phyloP scores from a whole-genome alignment of 2,888 invertebrate species.

The Stenolophus ochropezus region DNA sequence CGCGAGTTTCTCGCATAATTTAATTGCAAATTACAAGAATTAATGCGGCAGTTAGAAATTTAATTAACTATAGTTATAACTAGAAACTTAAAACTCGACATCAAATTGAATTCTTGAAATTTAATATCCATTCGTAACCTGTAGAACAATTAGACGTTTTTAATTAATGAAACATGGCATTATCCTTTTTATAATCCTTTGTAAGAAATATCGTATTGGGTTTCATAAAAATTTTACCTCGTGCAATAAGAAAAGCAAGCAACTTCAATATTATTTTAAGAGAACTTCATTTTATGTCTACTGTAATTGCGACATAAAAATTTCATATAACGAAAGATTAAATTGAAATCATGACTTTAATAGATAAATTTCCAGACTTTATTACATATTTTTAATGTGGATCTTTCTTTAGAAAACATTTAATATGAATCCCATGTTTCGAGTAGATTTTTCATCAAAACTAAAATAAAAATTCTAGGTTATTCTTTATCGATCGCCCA shows the following conservation, averaged over 20 bases:
- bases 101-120: background rate
- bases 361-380: background rate
- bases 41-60: slow-evolving; percentile 27
- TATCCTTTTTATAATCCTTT: background rate
- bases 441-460: too few species aligned
- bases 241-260: background rate
- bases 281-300: background rate
- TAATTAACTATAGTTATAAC: slow-evolving; percentile 18
- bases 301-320: background rate
- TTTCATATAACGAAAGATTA: background rate
- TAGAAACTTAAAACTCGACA: background rate
- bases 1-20: background rate
- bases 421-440: background rate
- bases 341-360: background rate
- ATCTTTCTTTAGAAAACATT: background rate
- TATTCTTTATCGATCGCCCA: too few species aligned
- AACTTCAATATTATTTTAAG: background rate
- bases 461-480: too few species aligned
- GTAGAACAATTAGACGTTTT: background rate
- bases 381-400: too few species aligned
- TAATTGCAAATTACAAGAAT: background rate
- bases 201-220: background rate
- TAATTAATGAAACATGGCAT: background rate
- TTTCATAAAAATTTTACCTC: background rate
- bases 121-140: background rate